phyloP scores from a whole-genome alignment of 2,113 vertebrate species.

The Vireo altiloquus region DNA sequence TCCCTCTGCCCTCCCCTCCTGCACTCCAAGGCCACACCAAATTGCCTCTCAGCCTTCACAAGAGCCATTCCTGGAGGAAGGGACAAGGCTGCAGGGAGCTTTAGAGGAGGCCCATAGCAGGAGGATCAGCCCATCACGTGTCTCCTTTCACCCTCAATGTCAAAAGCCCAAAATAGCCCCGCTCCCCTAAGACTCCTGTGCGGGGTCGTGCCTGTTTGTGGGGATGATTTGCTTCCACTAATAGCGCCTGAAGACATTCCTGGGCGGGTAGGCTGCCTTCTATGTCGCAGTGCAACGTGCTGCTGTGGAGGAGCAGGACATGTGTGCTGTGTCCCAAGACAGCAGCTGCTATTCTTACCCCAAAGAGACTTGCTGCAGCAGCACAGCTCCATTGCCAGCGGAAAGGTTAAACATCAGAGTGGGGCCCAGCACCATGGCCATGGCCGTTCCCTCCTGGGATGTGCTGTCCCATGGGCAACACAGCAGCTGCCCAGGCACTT shows the following conservation, averaged over 20 bases:
- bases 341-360: constrained; percentile 50
- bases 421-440: neutral
- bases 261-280: neutral
- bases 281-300: neutral
- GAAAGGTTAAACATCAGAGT: neutral
- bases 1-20: neutral
- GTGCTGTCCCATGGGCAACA: neutral
- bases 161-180: neutral
- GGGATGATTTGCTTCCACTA: neutral
- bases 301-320: constrained; percentile 20
- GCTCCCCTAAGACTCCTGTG: constrained; percentile 15
- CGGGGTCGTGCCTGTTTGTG: neutral
- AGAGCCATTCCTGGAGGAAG: neutral
- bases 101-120: neutral
- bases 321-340: neutral
- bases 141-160: neutral
- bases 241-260: constrained; percentile 63
- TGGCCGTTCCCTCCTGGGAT: neutral
- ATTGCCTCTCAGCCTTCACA: neutral
- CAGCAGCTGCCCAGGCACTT: neutral
- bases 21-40: neutral
- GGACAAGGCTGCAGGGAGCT: neutral
- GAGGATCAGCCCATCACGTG: neutral
- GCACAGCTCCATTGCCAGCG: neutral
- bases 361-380: neutral